Evolutionary conservation across 23 tunicate genomes (phyloP).

Genomic region (Ascidia mentula): DNA sequence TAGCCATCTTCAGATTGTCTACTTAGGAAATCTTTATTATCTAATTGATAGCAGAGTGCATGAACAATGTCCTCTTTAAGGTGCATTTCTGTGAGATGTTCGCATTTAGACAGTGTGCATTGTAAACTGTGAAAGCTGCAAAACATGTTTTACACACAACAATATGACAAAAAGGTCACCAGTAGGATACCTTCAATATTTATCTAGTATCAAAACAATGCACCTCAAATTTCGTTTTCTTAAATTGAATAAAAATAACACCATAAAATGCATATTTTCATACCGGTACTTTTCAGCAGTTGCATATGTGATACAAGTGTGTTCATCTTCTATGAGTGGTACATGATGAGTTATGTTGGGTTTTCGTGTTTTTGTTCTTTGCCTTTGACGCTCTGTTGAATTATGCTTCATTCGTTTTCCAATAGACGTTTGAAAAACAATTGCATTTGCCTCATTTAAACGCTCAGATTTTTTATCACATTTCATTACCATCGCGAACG

Average conservation of each 20-base stretch:
- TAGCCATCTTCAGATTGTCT: slow-evolving; percentile 20
- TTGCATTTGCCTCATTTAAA: too few relatives aligned
- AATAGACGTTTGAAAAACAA: too few relatives aligned
- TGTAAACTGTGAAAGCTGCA: not conserved
- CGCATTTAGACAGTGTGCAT: not conserved
- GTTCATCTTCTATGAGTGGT: not conserved
- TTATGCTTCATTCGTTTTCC: too few relatives aligned
- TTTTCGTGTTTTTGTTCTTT: not conserved
- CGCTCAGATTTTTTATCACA: too few relatives aligned
- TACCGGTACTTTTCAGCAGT: slow-evolving; percentile 49
- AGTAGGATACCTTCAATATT: too few relatives aligned
- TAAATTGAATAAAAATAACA: too few relatives aligned
- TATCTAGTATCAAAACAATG: too few relatives aligned
- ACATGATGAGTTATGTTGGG: not conserved
- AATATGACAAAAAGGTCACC: too few relatives aligned
- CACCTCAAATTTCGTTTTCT: too few relatives aligned
- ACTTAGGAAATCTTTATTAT: not conserved
- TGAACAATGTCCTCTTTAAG: slow-evolving; percentile 30
- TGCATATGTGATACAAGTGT: slow-evolving; percentile 35
- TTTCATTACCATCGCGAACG: too few relatives aligned
- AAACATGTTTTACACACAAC: not conserved
- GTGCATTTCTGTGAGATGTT: not conserved
- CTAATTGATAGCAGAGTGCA: slow-evolving; percentile 17
- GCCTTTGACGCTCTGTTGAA: too few relatives aligned
- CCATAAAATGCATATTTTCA: too few relatives aligned